Evolutionary conservation across 1,140 invertebrate genomes (phyloP).

Genomic region (Sminthurides bifidus): DNA sequence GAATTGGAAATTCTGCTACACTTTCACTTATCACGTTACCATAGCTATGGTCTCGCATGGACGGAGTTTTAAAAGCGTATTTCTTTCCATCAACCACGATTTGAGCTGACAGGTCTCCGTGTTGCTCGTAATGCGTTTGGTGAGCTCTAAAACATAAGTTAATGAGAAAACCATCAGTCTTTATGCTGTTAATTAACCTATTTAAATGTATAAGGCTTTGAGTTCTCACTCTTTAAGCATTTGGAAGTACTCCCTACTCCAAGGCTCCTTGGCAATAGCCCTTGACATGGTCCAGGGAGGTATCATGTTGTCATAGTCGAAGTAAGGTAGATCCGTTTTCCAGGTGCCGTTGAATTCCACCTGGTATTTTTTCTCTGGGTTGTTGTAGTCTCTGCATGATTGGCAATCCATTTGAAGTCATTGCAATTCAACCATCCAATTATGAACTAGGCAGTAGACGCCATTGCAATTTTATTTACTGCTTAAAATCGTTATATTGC

Average conservation of each 20-base stretch:
- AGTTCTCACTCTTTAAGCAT: slow-evolving; percentile 45
- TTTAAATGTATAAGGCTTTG: slow-evolving; percentile 4
- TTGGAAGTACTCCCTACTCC: slow-evolving; percentile 53
- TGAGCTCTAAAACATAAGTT: slow-evolving; percentile 47
- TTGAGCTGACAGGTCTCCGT: slow-evolving; percentile 44
- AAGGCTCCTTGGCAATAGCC: slow-evolving; percentile 50
- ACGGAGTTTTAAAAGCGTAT: slow-evolving; percentile 41
- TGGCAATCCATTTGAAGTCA: too few relatives aligned
- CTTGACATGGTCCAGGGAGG: slow-evolving; percentile 45
- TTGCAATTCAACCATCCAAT: too few relatives aligned
- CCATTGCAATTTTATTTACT: too few relatives aligned
- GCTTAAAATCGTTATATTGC: too few relatives aligned
- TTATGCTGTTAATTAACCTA: neutral
- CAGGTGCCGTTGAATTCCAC: slow-evolving; percentile 43
- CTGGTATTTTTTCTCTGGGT: slow-evolving; percentile 25
- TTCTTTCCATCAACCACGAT: slow-evolving; percentile 42
- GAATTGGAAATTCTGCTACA: too few relatives aligned
- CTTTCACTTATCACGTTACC: slow-evolving; percentile 42
- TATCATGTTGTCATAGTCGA: slow-evolving; percentile 56
- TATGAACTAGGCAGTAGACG: too few relatives aligned
- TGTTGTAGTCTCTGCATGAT: neutral
- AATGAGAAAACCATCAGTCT: neutral
- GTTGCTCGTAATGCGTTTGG: slow-evolving; percentile 61
- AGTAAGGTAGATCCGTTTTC: slow-evolving; percentile 41
- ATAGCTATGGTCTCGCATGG: slow-evolving; percentile 54